Evolutionary conservation across 2,888 invertebrate species (phyloP).

Genomic region (Cyclophora albipunctata): DNA sequence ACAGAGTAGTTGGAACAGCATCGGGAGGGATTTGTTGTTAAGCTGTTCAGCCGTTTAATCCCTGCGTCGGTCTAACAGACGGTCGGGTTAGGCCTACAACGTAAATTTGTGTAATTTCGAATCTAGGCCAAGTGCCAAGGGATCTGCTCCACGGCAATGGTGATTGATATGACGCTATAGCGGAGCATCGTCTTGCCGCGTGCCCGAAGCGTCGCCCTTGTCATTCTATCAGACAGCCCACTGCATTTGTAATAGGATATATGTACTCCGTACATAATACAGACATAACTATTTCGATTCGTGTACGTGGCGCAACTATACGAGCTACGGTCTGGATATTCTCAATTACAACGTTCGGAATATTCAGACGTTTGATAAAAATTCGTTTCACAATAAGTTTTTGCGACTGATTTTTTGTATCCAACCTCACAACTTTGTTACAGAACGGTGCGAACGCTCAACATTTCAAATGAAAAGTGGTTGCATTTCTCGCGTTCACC

Average conservation of each 20-base stretch:
- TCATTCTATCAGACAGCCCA: slow-evolving; percentile 41
- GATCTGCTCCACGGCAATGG: slow-evolving; percentile 65
- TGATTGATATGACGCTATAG: slow-evolving; percentile 70
- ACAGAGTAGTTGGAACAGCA: slow-evolving; percentile 45
- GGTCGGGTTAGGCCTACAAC: slow-evolving; percentile 59
- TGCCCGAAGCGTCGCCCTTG: slow-evolving; percentile 29
- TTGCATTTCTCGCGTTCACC: slow-evolving; percentile 11
- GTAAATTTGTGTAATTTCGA: slow-evolving; percentile 74
- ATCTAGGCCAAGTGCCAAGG: slow-evolving; percentile 75
- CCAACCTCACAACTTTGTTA: neutral
- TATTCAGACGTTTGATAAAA: too few relatives aligned
- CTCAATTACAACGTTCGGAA: too few relatives aligned
- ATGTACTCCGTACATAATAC: slow-evolving; percentile 14
- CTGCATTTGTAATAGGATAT: slow-evolving; percentile 53
- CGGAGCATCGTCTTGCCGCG: slow-evolving; percentile 42
- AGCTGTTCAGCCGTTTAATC: slow-evolving; percentile 64
- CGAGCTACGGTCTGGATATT: too few relatives aligned
- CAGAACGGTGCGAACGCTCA: slow-evolving; percentile 8
- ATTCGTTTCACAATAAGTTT: too few relatives aligned
- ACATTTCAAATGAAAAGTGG: slow-evolving; percentile 13
- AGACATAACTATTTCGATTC: slow-evolving; percentile 7
- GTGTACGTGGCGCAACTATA: too few relatives aligned
- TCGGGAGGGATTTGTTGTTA: slow-evolving; percentile 54
- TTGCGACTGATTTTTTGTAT: neutral
- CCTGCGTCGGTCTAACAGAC: slow-evolving; percentile 51